phyloP scores from a whole-genome alignment of 2,888 invertebrate genomes.

The Herminia tarsipennalis region DNA sequence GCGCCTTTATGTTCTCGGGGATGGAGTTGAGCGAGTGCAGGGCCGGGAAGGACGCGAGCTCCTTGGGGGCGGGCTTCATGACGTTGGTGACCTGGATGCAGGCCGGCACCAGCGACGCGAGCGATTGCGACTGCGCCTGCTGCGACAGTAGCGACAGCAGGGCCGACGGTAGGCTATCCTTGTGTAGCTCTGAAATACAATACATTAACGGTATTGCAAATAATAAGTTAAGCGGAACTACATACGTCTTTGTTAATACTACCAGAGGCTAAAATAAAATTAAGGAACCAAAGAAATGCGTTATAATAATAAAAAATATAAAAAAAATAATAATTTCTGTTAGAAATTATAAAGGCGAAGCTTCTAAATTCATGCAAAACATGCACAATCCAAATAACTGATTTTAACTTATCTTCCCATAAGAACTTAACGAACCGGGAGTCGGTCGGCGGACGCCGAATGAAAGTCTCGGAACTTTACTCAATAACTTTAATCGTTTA shows the following conservation, averaged over 20 bases:
- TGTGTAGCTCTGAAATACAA: conserved; percentile 79
- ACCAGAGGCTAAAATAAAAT: conserved; percentile 82
- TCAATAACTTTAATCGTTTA: conserved; percentile 64
- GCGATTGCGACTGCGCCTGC: conserved; percentile 58
- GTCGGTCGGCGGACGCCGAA: conserved; percentile 45
- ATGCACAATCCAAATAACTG: conserved; percentile 79
- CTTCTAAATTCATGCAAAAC: conserved; percentile 84
- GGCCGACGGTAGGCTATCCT: conserved; percentile 76
- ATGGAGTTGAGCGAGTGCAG: conserved; percentile 49
- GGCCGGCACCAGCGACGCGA: conserved; percentile 59
- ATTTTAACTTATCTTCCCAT: conserved; percentile 81
- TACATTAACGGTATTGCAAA: conserved; percentile 80
- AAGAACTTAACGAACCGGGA: conserved; percentile 55
- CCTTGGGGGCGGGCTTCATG: conserved; percentile 48
- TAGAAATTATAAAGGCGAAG: conserved; percentile 84
- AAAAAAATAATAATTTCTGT: conserved; percentile 71
- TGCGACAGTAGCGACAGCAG: conserved; percentile 79
- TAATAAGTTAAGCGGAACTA: conserved; percentile 77
- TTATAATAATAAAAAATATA: conserved; percentile 75
- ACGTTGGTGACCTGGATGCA: conserved; percentile 61
- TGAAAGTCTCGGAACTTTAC: conserved; percentile 52
- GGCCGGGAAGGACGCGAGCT: conserved; percentile 33
- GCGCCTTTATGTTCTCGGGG: conserved; percentile 65
- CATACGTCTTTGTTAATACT: conserved; percentile 83
- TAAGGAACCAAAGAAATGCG: conserved; percentile 86